Conservation (phyloP, 2,797 vertebrate species). For the Clarias fuscus region DNA sequence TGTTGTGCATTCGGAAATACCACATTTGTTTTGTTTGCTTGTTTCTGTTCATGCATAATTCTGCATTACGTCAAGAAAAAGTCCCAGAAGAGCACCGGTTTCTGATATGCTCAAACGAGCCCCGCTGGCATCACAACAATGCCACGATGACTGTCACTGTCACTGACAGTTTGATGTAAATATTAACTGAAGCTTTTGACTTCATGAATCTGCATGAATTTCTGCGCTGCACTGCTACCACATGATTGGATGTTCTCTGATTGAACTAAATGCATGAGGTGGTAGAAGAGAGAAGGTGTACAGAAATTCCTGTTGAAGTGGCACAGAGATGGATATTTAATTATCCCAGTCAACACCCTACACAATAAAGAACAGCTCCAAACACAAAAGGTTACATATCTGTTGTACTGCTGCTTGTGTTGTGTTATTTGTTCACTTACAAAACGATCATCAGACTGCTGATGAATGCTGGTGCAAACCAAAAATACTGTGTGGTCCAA, state of each 20-base stretch:
- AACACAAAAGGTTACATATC: background rate
- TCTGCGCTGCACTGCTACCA: background rate
- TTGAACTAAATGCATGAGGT: background rate
- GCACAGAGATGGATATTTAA: background rate
- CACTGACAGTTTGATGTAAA: background rate
- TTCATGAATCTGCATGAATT: background rate
- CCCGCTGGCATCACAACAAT: background rate
- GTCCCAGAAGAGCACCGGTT: background rate
- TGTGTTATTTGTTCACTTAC: background rate
- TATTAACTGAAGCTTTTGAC: background rate
- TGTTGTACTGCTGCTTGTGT: background rate
- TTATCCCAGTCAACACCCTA: background rate
- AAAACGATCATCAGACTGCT: background rate
- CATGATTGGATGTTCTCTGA: background rate
- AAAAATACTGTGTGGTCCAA: background rate
- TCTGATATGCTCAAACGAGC: background rate
- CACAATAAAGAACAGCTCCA: background rate
- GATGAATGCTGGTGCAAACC: background rate
- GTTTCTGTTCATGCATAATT: background rate
- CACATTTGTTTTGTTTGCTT: background rate
- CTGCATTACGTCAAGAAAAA: background rate
- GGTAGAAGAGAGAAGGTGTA: background rate
- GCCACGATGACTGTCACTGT: background rate
- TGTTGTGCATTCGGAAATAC: background rate
- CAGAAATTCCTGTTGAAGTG: background rate